Base-by-base conservation (phyloP, 2,888 invertebrate genomes). In the Euphydryas editha region DNA sequence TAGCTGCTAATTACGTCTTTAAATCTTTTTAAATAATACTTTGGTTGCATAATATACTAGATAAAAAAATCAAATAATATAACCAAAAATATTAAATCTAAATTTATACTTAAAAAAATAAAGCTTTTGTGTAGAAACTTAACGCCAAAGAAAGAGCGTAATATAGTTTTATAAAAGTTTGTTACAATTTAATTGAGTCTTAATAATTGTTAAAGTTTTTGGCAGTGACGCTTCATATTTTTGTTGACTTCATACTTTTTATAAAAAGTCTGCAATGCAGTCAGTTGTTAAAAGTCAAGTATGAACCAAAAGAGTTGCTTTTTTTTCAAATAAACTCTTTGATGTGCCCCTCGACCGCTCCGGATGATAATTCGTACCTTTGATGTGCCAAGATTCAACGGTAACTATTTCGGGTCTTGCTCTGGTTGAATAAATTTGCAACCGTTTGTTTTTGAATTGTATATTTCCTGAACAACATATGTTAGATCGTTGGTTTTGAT, bases 361-460 rank as follows among this genome's bases (percentile, higher is more conserved):
- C 37, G 36, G 44, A 55, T 62, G 60, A 60, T 51, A 54, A 62
- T 62, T 62, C 44, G 11, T 15, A 58, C 24, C 49, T 63, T 63
- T 57, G 63, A 58, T 58, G 39, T 58, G 18, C 30, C 20, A 15
- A 49, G 18, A 46, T 39, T 58, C 56, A 46, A 24, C 56, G 56
- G 56, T 56, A 54, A 21, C 55, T 49, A 37, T 62, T 57, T 57
- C 24, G 39, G 46, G 49, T 30, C 24, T n/a, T 42, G n/a, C 49
- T 58, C n/a, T 49, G 36, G 59, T 65, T 65, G 60, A 65, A 70
- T 62, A 60, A 66, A 69, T 56, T 60, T 54, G 49, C 49, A 51
- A 57, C 21, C 60, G 60, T 58, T 63, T 68, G 59, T 68, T 64
- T 64, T 64, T 68, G 67, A 68, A 68, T 57, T 56, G 64, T 68